Evolutionary conservation across 1,140 invertebrate species (phyloP).

Genomic region (Habropoda laboriosa): DNA sequence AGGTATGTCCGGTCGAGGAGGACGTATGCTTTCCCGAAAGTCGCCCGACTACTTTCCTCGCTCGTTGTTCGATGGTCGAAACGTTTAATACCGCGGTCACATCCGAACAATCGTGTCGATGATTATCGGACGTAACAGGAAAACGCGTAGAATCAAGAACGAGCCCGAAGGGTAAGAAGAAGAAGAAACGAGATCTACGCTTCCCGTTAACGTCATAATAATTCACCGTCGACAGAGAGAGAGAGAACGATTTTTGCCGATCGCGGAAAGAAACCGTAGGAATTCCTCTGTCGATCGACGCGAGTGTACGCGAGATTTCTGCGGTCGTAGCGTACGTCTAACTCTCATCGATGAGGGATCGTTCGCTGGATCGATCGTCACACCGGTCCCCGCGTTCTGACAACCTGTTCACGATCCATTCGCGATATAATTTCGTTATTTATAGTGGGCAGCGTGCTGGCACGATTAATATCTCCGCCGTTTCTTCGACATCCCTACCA

Average conservation of each 20-base stretch:
- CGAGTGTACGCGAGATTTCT: slow-evolving; percentile 39
- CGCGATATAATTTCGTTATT: slow-evolving; percentile 77
- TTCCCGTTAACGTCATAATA: slow-evolving; percentile 70
- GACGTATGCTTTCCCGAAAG: slow-evolving; percentile 32
- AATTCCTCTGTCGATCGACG: slow-evolving; percentile 47
- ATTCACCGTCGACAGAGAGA: slow-evolving; percentile 68
- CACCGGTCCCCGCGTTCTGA: slow-evolving; percentile 53
- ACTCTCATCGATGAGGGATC: slow-evolving; percentile 59
- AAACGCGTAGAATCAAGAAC: slow-evolving; percentile 37
- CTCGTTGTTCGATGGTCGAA: neutral
- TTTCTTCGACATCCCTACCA: slow-evolving; percentile 41
- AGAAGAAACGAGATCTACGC: slow-evolving; percentile 31
- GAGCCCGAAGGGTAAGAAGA: no score
- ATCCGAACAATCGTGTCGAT: slow-evolving; percentile 53
- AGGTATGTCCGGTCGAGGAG: neutral
- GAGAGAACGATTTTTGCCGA: slow-evolving; percentile 59
- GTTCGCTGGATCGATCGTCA: slow-evolving; percentile 54
- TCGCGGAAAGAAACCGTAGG: slow-evolving; percentile 55
- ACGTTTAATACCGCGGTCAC: slow-evolving; percentile 15
- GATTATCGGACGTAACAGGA: slow-evolving; percentile 61
- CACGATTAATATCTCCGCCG: slow-evolving; percentile 74
- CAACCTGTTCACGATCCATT: slow-evolving; percentile 74
- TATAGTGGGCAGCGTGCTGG: slow-evolving; percentile 70
- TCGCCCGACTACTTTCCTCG: neutral
- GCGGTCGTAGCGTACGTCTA: slow-evolving; percentile 49